Percentiles rank a stretch among this genome's conserved stretches.
phyloP scores from a whole-genome alignment of 2,113 vertebrate genomes.

The Camelus bactrianus region DNA sequence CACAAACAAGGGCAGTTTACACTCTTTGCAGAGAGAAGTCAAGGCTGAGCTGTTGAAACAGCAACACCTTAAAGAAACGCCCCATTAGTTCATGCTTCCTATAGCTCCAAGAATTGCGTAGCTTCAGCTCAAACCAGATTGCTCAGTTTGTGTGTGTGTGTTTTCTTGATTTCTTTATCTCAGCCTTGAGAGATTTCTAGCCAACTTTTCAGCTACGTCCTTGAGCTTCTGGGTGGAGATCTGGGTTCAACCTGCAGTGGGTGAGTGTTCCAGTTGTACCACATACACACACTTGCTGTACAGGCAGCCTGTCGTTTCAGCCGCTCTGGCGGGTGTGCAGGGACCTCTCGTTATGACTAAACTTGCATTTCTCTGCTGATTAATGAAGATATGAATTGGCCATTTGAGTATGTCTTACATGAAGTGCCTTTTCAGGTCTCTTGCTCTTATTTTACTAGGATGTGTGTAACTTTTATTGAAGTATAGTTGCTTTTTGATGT shows the following conservation, averaged over 20 bases:
- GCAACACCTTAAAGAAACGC: background rate
- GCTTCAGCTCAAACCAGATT: background rate
- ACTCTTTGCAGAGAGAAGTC: background rate
- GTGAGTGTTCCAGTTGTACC: background rate
- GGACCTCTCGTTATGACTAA: background rate
- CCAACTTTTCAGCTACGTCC: background rate
- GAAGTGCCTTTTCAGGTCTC: background rate
- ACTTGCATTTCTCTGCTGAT: background rate
- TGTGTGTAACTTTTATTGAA: background rate
- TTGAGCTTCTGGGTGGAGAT: background rate
- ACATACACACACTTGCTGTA: background rate
- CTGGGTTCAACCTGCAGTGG: background rate
- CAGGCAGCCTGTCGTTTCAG: background rate
- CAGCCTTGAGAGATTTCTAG: background rate
- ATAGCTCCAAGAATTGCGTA: background rate
- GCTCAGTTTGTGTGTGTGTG: background rate
- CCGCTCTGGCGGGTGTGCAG: background rate
- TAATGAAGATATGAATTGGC: background rate
- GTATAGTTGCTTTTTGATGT: too few species aligned
- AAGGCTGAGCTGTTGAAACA: background rate
- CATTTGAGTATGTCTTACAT: background rate
- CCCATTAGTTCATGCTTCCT: background rate
- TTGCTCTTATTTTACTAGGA: background rate
- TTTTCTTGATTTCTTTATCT: background rate
- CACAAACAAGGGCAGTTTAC: background rate